A percentile compares a stretch with the other conserved stretches of the same genome.
phyloP scores from a whole-genome alignment of 2,888 invertebrate species.

The Eutolmus rufibarbis region DNA sequence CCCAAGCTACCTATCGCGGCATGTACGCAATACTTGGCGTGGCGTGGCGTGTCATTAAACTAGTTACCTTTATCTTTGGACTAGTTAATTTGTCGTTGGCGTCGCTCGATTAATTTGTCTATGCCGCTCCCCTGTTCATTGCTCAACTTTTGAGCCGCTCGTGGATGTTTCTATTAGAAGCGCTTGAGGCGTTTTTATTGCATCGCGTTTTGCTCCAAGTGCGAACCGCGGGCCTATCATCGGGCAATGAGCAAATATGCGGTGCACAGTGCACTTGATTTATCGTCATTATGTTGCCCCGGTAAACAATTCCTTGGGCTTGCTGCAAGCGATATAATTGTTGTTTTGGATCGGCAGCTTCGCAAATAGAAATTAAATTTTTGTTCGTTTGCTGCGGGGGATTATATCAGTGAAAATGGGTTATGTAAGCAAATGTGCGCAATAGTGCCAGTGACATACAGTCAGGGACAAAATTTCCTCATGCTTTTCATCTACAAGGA shows the following conservation, averaged over 20 bases:
- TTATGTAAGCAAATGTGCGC: neutral
- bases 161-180: neutral
- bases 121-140: neutral
- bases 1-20: neutral
- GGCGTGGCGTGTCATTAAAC: neutral
- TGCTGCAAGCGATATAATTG: neutral
- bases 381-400: neutral
- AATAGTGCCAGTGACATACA: neutral
- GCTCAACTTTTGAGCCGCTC: neutral
- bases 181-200: neutral
- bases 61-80: neutral
- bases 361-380: neutral
- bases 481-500: no score
- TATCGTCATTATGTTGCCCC: neutral
- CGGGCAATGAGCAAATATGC: neutral
- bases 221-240: neutral
- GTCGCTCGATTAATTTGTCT: slow-evolving; percentile 4
- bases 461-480: no score
- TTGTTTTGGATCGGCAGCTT: neutral
- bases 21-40: neutral
- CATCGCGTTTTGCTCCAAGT: neutral
- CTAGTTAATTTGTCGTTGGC: neutral
- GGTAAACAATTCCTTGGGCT: neutral
- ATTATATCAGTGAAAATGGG: neutral
- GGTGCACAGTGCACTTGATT: neutral